Evolutionary conservation across 2,797 vertebrate species (phyloP), one percentile per base, ranked within the genome.

Genomic region (Chromis chromis): DNA sequence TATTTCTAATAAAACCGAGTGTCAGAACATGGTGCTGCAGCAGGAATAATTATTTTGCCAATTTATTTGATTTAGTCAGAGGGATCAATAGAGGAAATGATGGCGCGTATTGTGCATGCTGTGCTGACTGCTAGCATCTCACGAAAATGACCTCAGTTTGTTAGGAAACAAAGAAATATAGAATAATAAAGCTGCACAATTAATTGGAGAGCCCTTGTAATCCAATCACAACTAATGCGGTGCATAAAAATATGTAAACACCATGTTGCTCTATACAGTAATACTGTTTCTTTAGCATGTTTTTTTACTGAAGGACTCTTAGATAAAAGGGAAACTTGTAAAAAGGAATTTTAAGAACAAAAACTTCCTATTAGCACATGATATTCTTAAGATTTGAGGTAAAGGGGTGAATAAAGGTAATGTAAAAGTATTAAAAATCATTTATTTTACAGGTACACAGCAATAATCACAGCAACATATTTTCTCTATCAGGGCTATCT

Each of bases 1-100:
- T 64, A 36, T 74, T 78, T 76, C 54, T 48, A 60, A 72, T 82
- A 59, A 74, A 85, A 82, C 40, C 36, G 25, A 74, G 36, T 69
- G 52, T 65, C 58, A 65, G 70, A 76, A 75, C 28, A 57, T 57
- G 28, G 39, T 11, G 13, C 21, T 54, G 14, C 62, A 28, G 64
- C 22, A 16, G 28, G 67, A 74, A 62, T 61, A 19, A 76, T 65
- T 65, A 36, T 84, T 85, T 70, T 60, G 31, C 36, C 69, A 71
- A 59, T 79, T 53, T 57, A 48, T 84, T 83, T 68, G 11, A 84
- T 83, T 79, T 56, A 13, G n/a, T 56, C 54, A 19, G 25, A 46
- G 16, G 24, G 50, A 70, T 82, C 53, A 58, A 46, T 77, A 39
- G 40, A 48, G 21, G 48, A 65, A 55, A 75, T 76, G 21, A 81